Percentiles rank a stretch among this genome's conserved stretches.
These are phyloP conservation scores for Ascaphus truei DNA, from an alignment of 2,113 vertebrate species.

Conservation along the genomic window DNA sequence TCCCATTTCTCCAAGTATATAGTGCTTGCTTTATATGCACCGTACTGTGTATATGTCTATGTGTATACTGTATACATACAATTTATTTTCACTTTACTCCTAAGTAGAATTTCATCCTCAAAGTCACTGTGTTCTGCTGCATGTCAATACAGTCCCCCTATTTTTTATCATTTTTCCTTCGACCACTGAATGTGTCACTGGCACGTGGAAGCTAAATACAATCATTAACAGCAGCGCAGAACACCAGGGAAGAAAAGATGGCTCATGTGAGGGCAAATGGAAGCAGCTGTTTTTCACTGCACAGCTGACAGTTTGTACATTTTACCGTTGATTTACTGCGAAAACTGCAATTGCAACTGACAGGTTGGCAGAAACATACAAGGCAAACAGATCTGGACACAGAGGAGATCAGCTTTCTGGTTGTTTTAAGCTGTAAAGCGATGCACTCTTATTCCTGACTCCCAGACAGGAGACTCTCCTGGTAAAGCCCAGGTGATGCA, in stretches of 20 bases:
- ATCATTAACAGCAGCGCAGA: slow-evolving; percentile 27
- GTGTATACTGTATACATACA: too few relatives aligned
- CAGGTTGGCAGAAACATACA: slow-evolving; percentile 38
- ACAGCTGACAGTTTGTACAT: slow-evolving; percentile 34
- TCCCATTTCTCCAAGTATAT: too few relatives aligned
- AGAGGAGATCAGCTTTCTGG: slow-evolving; percentile 21
- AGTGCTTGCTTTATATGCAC: too few relatives aligned
- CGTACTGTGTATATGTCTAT: too few relatives aligned
- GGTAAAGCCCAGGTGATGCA: slow-evolving; percentile 2
- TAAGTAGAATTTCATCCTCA: neutral
- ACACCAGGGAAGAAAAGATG: slow-evolving; percentile 32
- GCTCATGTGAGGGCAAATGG: slow-evolving; percentile 25
- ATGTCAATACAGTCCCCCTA: too few relatives aligned
- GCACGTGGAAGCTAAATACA: slow-evolving; percentile 21
- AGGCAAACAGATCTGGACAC: slow-evolving; percentile 36
- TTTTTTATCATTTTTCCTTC: neutral
- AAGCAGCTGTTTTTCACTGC: slow-evolving; percentile 41
- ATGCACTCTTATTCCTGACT: neutral
- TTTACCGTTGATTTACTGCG: slow-evolving; percentile 44
- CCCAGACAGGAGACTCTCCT: neutral
- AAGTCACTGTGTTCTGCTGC: neutral
- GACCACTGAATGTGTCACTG: neutral
- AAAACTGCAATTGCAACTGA: slow-evolving; percentile 46
- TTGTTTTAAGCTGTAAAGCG: neutral
- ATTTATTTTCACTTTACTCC: too few relatives aligned